Percentiles rank a stretch among this genome's conserved stretches.
These are phyloP conservation scores for Oreochromis aureus DNA, from an alignment of 2,113 vertebrate genomes.

Conservation along the genomic window DNA sequence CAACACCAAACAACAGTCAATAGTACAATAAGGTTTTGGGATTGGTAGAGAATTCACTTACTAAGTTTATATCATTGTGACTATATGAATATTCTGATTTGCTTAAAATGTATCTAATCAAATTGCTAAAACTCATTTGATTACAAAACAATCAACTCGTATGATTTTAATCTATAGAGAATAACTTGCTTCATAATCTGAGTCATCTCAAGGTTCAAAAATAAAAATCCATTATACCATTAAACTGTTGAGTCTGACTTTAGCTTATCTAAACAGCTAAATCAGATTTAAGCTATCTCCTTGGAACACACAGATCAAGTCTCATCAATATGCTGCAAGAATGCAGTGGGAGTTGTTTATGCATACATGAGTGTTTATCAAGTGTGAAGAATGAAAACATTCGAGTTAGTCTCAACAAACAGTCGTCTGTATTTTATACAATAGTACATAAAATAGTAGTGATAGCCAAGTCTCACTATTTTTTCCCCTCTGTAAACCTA, in stretches of 20 bases:
- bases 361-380: background rate
- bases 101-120: background rate
- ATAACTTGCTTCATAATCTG: background rate
- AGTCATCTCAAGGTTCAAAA: background rate
- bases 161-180: background rate
- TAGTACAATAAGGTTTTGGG: background rate
- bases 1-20: background rate
- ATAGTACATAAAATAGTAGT: background rate
- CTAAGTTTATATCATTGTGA: background rate
- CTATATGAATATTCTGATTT: background rate
- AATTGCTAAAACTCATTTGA: background rate
- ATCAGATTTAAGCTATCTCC: background rate
- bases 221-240: background rate
- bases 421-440: background rate
- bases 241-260: background rate
- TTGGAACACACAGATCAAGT: background rate
- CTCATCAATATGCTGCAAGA: background rate
- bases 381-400: background rate
- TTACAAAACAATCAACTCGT: background rate
- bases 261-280: background rate
- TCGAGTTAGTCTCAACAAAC: background rate
- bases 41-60: background rate
- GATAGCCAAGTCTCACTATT: background rate
- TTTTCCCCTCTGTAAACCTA: background rate
- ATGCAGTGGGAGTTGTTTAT: background rate